phyloP scores from a whole-genome alignment of 1,140 invertebrate species.

The Microplitis mediator region DNA sequence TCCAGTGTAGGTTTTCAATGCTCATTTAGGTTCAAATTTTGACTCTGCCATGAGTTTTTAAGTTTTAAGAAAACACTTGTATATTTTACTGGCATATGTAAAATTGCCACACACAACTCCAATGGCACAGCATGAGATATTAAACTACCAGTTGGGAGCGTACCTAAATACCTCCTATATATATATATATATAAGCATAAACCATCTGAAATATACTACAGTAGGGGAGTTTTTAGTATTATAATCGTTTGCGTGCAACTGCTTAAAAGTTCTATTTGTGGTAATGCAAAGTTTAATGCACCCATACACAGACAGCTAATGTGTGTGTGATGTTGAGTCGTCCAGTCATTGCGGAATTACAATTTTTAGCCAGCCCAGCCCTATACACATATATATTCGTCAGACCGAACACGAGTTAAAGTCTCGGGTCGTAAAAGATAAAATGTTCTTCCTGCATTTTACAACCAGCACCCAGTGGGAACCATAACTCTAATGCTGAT shows the following conservation, averaged over 20 bases:
- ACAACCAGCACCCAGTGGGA: not conserved
- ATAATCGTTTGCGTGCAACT: conserved; percentile 58
- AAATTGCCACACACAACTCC: conserved; percentile 42
- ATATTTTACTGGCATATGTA: conserved; percentile 50
- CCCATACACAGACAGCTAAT: conserved; percentile 32
- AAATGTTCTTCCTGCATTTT: conserved; percentile 52
- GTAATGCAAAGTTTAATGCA: conserved; percentile 63
- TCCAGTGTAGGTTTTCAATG: too few relatives aligned
- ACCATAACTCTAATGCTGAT: not conserved
- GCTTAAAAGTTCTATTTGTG: conserved; percentile 61
- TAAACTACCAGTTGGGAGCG: conserved; percentile 49
- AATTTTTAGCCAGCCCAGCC: conserved; percentile 39
- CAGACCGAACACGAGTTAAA: conserved; percentile 34
- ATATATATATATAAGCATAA: too few relatives aligned
- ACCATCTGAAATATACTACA: conserved; percentile 24
- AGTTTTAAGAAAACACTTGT: too few relatives aligned
- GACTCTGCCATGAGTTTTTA: too few relatives aligned
- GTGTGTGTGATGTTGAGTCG: not conserved
- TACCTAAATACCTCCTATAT: conserved; percentile 58
- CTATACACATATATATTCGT: not conserved
- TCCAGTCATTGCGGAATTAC: conserved; percentile 38
- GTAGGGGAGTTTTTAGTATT: conserved; percentile 53
- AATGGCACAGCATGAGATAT: conserved; percentile 55
- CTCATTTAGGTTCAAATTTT: too few relatives aligned
- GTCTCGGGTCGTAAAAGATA: conserved; percentile 32